Percentiles rank a stretch among this genome's conserved stretches.
Evolutionary conservation across 2,113 vertebrate genomes (phyloP).

Genomic region (Mustela lutreola): DNA sequence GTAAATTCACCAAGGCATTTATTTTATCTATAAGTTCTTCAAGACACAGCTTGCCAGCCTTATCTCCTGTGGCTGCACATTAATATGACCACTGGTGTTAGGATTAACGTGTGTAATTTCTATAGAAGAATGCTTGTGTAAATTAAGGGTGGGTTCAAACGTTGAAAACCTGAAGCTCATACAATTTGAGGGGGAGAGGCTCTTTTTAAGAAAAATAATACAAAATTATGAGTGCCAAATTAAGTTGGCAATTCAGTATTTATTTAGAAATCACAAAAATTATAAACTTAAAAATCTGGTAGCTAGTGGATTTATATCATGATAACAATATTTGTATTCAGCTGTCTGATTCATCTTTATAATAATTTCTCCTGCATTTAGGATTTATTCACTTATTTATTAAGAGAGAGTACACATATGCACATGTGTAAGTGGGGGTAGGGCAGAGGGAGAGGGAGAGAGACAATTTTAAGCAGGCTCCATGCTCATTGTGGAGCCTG

Average conservation of each 20-base stretch:
- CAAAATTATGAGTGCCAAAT: not conserved
- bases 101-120: not conserved
- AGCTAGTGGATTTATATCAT: not conserved
- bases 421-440: not conserved
- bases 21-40: not conserved
- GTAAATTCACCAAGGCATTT: not conserved
- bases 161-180: not conserved
- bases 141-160: not conserved
- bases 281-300: not conserved
- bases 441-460: not conserved
- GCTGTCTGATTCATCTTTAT: not conserved
- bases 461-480: not conserved
- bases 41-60: not conserved
- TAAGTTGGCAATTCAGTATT: conserved; percentile 13
- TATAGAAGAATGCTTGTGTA: not conserved
- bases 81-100: not conserved
- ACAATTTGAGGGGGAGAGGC: not conserved
- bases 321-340: not conserved
- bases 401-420: not conserved
- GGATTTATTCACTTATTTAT: not conserved
- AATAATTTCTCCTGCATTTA: not conserved
- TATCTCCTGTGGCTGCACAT: not conserved
- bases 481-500: not conserved
- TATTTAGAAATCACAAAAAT: conserved; percentile 17
- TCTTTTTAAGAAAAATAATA: conserved; percentile 2